These are phyloP conservation scores for Meda fulgida DNA, from an alignment of 2,797 vertebrate genomes.

Conservation along the genomic window DNA sequence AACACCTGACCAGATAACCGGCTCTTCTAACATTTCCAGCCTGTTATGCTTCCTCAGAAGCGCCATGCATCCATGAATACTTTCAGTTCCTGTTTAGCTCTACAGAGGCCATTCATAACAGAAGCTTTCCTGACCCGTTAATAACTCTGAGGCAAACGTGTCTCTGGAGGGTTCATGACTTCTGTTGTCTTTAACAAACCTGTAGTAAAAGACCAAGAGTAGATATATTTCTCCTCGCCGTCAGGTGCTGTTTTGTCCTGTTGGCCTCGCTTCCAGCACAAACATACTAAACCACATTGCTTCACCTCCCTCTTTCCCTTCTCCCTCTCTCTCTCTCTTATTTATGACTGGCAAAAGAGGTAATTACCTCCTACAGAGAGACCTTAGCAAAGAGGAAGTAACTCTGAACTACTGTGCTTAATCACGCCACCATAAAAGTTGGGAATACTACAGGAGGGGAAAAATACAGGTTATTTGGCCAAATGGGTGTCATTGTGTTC, in stretches of 20 bases:
- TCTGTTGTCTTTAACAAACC: conserved; percentile 65
- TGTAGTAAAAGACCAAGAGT: conserved; percentile 56
- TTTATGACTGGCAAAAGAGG: conserved; percentile 69
- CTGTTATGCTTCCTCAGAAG: conserved; percentile 9
- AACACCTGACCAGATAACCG: conserved; percentile 37
- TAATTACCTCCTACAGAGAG: conserved; percentile 72
- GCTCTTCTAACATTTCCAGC: conserved; percentile 23
- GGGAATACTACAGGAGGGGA: conserved; percentile 39
- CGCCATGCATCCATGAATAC: neutral
- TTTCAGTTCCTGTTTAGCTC: conserved; percentile 8
- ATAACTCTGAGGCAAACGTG: conserved; percentile 57
- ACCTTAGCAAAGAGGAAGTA: conserved; percentile 66
- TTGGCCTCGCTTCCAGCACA: conserved; percentile 68
- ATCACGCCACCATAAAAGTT: conserved; percentile 75
- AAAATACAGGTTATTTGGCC: neutral
- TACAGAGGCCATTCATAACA: conserved; percentile 37
- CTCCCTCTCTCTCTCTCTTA: conserved; percentile 42
- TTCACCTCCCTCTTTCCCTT: neutral
- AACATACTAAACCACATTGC: conserved; percentile 52
- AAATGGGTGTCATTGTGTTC: neutral
- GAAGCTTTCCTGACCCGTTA: conserved; percentile 21
- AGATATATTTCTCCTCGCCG: conserved; percentile 65
- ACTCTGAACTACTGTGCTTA: conserved; percentile 65
- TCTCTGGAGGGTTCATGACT: conserved; percentile 51
- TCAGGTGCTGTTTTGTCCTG: conserved; percentile 72